phyloP scores from a whole-genome alignment of 2,888 invertebrate genomes.

The Apamea monoglypha region DNA sequence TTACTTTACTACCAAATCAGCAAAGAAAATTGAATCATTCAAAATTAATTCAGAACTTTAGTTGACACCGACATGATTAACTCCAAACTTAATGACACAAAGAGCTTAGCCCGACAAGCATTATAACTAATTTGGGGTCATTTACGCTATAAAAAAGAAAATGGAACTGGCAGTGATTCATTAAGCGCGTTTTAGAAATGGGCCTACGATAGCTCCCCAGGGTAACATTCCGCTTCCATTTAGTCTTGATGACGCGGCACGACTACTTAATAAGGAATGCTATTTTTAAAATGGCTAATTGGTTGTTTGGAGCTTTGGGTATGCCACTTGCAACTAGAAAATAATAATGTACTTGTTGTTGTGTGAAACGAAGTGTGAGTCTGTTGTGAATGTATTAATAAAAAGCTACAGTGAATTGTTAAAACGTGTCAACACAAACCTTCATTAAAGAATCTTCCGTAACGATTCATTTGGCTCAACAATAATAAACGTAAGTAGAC shows the following conservation, averaged over 20 bases:
- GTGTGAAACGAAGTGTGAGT: background rate
- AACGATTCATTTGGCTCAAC: constrained; percentile 2
- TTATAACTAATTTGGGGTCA: constrained; percentile 48
- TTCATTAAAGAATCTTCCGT: background rate
- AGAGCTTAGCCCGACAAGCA: constrained; percentile 47
- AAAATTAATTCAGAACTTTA: constrained; percentile 36
- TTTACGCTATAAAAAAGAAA: constrained; percentile 56
- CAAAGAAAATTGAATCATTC: constrained; percentile 1
- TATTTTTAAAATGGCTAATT: constrained; percentile 60
- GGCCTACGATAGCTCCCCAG: constrained; percentile 61
- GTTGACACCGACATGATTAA: constrained; percentile 41
- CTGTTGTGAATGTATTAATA: background rate
- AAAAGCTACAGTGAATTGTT: background rate
- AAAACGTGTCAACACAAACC: background rate
- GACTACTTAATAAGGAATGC: constrained; percentile 51
- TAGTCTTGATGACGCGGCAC: constrained; percentile 59
- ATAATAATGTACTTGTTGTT: background rate
- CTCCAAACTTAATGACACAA: constrained; percentile 51
- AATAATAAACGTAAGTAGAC: constrained; percentile 35
- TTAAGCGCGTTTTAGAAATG: constrained; percentile 60
- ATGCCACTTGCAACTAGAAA: background rate
- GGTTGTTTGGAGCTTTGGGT: constrained; percentile 21
- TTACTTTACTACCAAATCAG: constrained; percentile 18
- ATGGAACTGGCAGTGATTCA: constrained; percentile 64
- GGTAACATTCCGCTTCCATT: constrained; percentile 61